A percentile compares a stretch with the other conserved stretches of the same genome.
Conservation (phyloP, 2,797 vertebrate genomes). For the Catharus ustulatus region DNA sequence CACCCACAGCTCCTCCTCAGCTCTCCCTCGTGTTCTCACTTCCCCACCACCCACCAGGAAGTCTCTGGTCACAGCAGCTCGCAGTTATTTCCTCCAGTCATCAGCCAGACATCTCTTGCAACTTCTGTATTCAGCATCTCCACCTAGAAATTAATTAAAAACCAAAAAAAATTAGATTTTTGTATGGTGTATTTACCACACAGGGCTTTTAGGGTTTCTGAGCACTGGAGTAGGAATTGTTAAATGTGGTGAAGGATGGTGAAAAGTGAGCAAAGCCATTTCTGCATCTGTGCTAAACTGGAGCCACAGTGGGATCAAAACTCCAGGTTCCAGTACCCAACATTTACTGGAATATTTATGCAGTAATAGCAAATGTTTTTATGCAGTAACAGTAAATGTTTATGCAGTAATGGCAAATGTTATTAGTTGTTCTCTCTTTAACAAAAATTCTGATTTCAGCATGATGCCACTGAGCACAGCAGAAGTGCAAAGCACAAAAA, state of each 20-base stretch:
- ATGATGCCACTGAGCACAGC: background rate
- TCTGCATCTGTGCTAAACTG: background rate
- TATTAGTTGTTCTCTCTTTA: background rate
- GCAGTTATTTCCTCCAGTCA: background rate
- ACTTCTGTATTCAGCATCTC: background rate
- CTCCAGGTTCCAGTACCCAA: background rate
- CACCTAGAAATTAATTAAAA: background rate
- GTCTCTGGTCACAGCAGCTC: background rate
- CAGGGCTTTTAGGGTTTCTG: background rate
- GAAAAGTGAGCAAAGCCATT: background rate
- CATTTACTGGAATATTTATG: background rate
- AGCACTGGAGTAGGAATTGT: background rate
- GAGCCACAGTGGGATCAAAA: background rate
- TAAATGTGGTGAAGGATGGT: fast-evolving
- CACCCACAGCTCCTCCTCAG: fast-evolving
- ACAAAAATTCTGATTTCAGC: background rate
- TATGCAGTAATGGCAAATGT: too few relatives aligned
- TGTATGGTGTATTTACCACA: background rate
- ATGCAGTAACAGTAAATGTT: too few relatives aligned
- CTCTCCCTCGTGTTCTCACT: background rate
- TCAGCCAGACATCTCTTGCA: background rate
- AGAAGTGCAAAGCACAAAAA: background rate
- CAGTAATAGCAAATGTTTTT: background rate
- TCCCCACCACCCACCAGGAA: background rate
- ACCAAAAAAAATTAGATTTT: fast-evolving